These are phyloP conservation scores for Ectemnius lituratus DNA, from an alignment of 2,888 invertebrate species.

Conservation along the genomic window DNA sequence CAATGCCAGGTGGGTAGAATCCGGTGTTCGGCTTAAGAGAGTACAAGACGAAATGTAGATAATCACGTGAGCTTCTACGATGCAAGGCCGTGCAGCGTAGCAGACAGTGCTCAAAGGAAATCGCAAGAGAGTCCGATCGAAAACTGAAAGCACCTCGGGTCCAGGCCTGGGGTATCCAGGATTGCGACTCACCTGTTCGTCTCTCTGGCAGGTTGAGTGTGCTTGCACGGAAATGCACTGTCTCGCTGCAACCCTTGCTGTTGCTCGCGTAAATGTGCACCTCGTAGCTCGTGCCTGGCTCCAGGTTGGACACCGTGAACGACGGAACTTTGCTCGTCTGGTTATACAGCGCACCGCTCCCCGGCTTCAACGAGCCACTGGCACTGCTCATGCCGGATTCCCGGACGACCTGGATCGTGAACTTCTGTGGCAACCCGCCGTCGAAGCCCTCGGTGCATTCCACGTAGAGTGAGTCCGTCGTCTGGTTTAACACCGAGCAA, in stretches of 20 bases:
- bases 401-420: constrained; percentile 84
- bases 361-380: constrained; percentile 28
- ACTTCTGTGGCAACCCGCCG: constrained; percentile 86
- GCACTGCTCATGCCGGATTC: constrained; percentile 49
- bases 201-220: constrained; percentile 87
- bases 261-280: constrained; percentile 85
- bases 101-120: constrained; percentile 66
- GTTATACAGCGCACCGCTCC: constrained; percentile 79
- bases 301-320: constrained; percentile 84
- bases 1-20: constrained; percentile 16
- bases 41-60: constrained; percentile 39
- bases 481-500: constrained; percentile 87
- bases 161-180: constrained; percentile 14
- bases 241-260: constrained; percentile 85
- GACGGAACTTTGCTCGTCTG: constrained; percentile 81
- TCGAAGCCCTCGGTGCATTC: constrained; percentile 88
- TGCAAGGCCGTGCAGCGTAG: constrained; percentile 75
- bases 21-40: constrained; percentile 2
- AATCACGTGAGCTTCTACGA: constrained; percentile 67
- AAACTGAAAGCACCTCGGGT: neutral
- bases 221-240: constrained; percentile 83
- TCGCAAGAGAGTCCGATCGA: constrained; percentile 33
- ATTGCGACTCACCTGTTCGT: constrained; percentile 81
- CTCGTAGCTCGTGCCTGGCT: constrained; percentile 85
- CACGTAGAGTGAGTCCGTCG: constrained; percentile 85